Evolutionary conservation across 2,113 vertebrate species (phyloP).

Genomic region (Lanius collurio): DNA sequence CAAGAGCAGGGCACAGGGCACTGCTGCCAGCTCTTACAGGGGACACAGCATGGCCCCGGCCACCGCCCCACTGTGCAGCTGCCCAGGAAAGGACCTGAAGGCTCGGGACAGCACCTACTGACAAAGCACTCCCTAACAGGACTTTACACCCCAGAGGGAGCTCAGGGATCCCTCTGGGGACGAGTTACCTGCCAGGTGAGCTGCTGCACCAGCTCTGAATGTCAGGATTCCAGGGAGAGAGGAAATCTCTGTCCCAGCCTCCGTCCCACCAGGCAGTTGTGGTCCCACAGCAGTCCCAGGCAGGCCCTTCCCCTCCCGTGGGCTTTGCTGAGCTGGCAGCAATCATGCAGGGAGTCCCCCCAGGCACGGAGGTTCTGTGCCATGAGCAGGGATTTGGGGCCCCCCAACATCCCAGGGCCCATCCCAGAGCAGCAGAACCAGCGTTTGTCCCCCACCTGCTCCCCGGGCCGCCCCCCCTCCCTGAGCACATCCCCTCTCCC

Average conservation of each 20-base stretch:
- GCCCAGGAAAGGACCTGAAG: background rate
- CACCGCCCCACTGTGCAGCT: background rate
- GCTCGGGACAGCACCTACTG: background rate
- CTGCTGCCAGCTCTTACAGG: background rate
- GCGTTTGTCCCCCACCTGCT: background rate
- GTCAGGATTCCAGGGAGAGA: background rate
- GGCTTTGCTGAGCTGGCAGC: background rate
- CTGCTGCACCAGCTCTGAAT: background rate
- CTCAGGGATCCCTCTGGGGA: background rate
- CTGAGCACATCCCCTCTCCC: background rate
- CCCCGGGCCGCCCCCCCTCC: background rate
- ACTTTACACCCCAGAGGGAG: background rate
- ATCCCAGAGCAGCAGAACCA: background rate
- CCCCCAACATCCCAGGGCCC: background rate
- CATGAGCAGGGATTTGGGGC: background rate
- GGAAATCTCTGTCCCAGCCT: background rate
- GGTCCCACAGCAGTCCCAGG: background rate
- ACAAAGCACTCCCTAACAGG: background rate
- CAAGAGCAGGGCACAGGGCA: background rate
- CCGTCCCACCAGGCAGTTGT: background rate
- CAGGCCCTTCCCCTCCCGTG: background rate
- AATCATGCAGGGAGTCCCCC: accelerated
- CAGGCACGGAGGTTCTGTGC: background rate
- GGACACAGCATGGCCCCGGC: background rate
- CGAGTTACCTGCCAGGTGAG: background rate